These are phyloP conservation scores for Polypedilum vanderplanki DNA, from an alignment of 1,140 invertebrate genomes.

Conservation along the genomic window DNA sequence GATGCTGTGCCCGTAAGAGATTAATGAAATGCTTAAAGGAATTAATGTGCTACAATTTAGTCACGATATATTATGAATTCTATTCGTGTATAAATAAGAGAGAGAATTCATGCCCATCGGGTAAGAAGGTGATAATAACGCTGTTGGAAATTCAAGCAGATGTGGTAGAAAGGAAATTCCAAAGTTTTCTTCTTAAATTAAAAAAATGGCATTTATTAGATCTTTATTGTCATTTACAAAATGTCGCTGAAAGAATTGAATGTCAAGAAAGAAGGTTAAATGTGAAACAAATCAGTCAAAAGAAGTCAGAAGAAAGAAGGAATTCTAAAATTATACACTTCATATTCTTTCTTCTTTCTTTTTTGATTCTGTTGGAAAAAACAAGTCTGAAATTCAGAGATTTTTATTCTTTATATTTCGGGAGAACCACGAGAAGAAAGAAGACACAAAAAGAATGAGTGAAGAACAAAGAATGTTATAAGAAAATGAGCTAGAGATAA, in stretches of 20 bases:
- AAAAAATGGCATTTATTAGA: background rate
- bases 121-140: background rate
- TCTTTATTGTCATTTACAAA: background rate
- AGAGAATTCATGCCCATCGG: background rate
- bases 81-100: background rate
- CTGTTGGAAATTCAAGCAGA: background rate
- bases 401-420: background rate
- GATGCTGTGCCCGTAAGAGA: background rate
- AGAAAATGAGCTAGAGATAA: constrained; percentile 2
- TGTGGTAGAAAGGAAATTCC: background rate
- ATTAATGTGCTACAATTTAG: constrained; percentile 19
- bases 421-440: background rate
- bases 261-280: background rate
- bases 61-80: constrained; percentile 13
- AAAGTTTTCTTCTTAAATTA: no score
- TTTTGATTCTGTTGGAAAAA: background rate
- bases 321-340: constrained; percentile 16
- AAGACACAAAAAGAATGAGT: background rate
- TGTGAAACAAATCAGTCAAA: constrained; percentile 6
- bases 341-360: background rate
- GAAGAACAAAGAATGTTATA: background rate
- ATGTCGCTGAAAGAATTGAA: constrained; percentile 4
- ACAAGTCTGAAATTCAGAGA: background rate
- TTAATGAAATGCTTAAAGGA: constrained; percentile 18
- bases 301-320: background rate